Conservation (phyloP, 2,113 vertebrate genomes). For the Shinisaurus crocodilurus region DNA sequence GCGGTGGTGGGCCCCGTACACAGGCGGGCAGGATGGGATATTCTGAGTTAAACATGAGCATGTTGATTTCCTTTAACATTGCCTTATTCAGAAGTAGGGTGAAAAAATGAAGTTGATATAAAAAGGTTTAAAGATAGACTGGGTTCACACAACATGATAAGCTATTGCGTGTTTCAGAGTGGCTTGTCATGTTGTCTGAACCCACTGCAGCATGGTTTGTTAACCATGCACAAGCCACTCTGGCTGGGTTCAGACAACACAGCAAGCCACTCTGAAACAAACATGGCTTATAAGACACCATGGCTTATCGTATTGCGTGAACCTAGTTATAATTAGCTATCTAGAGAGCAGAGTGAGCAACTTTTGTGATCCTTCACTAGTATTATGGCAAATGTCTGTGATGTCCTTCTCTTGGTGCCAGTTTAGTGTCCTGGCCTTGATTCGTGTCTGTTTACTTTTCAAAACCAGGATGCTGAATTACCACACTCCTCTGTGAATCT, state of each 20-base stretch:
- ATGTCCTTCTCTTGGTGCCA: background rate
- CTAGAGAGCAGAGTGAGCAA: background rate
- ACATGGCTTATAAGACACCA: too few species aligned
- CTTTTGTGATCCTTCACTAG: background rate
- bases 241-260: too few species aligned
- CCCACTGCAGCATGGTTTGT: too few species aligned
- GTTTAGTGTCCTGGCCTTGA: background rate
- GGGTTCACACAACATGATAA: too few species aligned
- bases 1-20: too few species aligned
- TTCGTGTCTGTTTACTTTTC: background rate
- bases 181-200: too few species aligned
- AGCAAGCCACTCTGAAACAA: too few species aligned
- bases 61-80: constrained; percentile 43
- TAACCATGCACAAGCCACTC: too few species aligned
- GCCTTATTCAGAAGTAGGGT: constrained; percentile 43
- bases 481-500: background rate
- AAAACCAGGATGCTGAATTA: background rate
- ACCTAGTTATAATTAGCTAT: constrained; percentile 51
- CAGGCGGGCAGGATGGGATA: background rate
- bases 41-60: constrained; percentile 50
- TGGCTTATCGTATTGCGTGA: too few species aligned
- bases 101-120: constrained; percentile 52
- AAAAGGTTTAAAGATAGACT: constrained; percentile 24
- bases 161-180: too few species aligned
- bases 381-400: background rate